Conservation (phyloP, 2,113 vertebrate genomes). For the Sterrhoptilus dennistouni region DNA sequence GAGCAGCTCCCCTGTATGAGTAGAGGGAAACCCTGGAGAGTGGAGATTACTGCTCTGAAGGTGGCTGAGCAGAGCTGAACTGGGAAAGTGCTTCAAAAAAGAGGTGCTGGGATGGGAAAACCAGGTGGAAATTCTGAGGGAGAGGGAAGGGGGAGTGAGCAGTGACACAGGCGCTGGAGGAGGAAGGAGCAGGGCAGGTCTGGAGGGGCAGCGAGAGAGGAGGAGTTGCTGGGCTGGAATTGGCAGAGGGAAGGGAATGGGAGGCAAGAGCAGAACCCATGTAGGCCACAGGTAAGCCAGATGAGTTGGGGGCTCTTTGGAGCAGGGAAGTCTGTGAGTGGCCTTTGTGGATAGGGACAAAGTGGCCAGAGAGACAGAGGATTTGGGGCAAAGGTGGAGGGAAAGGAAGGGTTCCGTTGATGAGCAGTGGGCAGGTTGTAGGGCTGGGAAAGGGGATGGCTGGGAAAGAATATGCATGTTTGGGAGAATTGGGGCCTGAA, state of each 20-base stretch:
- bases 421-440: background rate
- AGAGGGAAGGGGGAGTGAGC: background rate
- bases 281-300: background rate
- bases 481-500: background rate
- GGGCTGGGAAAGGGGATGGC: background rate
- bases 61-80: background rate
- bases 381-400: background rate
- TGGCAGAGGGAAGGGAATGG: background rate
- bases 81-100: background rate
- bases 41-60: background rate
- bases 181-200: slow-evolving; percentile 4
- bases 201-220: background rate
- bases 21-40: background rate
- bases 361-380: background rate
- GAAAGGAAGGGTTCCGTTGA: fast-evolving
- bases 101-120: background rate
- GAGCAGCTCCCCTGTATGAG: background rate
- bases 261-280: background rate
- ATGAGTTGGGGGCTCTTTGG: background rate
- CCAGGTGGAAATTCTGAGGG: background rate
- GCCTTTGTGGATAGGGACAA: background rate
- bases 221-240: slow-evolving; percentile 19
- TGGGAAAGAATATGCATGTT: fast-evolving
- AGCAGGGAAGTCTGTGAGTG: background rate
- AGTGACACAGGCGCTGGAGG: background rate